Evolutionary conservation across 2,888 invertebrate genomes (phyloP), one percentile per base, ranked within the genome.

Genomic region (Xylophagus ater): DNA sequence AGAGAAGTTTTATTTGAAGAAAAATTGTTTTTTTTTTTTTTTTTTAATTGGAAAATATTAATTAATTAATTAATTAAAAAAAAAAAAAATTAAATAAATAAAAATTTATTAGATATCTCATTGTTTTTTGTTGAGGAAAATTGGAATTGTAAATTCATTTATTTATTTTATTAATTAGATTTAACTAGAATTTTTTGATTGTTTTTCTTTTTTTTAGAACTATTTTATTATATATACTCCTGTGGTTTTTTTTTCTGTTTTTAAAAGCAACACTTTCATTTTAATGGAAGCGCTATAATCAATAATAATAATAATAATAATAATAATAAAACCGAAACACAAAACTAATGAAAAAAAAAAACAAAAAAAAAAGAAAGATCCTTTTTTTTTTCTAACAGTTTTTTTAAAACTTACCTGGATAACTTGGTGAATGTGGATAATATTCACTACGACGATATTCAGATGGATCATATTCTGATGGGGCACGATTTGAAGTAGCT

Each of bases 381-480:
- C n/a, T n/a, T n/a, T n/a, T n/a, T n/a, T n/a, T n/a, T n/a, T n/a
- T n/a, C n/a, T n/a, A n/a, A n/a, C n/a, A n/a, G n/a, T n/a, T n/a
- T n/a, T n/a, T n/a, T n/a, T 26, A 21, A 30, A 32, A 42, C 41
- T 44, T 43, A 63, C 63, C 61, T 51, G 60, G 54, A 52, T 61
- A 64, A 34, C 54, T 53, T 5, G 62, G 56, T 25, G 64, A 58
- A 46, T 64, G 62, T 42, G 60, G 61, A 49, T 64, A 64, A 46
- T 64, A 65, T 32, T 65, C 65, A 17, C 37, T 41, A 13, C 65
- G 49, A 29, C 62, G 51, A 20, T 56, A 55, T 46, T 65, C 64
- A 34, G 60, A 56, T 35, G 60, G 47, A 32, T 65, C 65, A 47
- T 64, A 65, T 44, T 65, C 64, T 14, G 54, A 48, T 23, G 58